Evolutionary conservation across 2,113 vertebrate genomes (phyloP), one percentile per base, ranked within the genome.

Genomic region (Sebastes fasciatus): DNA sequence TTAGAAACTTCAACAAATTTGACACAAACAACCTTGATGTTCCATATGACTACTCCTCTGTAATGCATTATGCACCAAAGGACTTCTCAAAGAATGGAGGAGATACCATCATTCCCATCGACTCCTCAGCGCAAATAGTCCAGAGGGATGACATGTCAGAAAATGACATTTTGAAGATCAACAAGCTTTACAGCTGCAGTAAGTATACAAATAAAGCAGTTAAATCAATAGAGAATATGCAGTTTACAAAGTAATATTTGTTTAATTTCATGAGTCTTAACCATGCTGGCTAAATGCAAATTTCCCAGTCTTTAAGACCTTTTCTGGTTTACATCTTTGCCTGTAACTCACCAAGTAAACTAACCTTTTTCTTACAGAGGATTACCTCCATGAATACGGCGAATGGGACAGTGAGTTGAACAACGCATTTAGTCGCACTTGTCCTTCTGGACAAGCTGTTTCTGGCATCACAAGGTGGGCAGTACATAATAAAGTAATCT

Each of bases 91-190:
- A n/a, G n/a, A n/a, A n/a, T n/a, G n/a, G n/a, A n/a, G n/a, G n/a
- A 8, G 69, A 79, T 1, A 74, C 82, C 62, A 69, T 84, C 75
- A 48, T 57, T 17, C n/a, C 82, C 46, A 5, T 74, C 2, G 1
- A 19, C 43, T 11, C 67, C 42, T 21, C 74, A 10, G 67, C 34
- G 52, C 19, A 26, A 4, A 79, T n/a, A n/a, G n/a, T n/a, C n/a
- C n/a, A n/a, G n/a, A n/a, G 82, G 63, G 16, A 48, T 42, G 60
- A 69, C 72, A 85, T 73, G 84, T 68, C 82, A 0, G 55, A 74
- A 2, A 67, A 23, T 2, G 76, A 84, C 64, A 40, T 84, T 0
- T 63, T 79, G 69, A 84, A 79, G 23, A 42, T 79, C 69, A 84
- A 84, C 82, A 79, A 60, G 48, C 76, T 84, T 0, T 79, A 79